A percentile compares a stretch with the other conserved stretches of the same genome.
phyloP scores from a whole-genome alignment of 2,888 invertebrate genomes.

The Sipha maydis region DNA sequence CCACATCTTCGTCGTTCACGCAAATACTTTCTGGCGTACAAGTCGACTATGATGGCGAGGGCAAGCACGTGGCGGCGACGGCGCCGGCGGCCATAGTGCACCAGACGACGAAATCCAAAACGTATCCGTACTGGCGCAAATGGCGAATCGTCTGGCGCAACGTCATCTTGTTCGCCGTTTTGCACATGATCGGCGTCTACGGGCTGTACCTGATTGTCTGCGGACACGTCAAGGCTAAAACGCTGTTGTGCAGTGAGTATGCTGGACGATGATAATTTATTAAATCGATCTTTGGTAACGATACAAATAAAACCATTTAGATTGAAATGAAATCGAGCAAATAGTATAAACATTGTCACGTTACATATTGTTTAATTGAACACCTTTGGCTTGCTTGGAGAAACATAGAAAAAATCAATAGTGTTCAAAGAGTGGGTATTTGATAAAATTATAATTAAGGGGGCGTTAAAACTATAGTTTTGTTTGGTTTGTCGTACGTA shows the following conservation, averaged over 20 bases:
- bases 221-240: not conserved
- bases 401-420: no score
- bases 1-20: slow-evolving; percentile 42
- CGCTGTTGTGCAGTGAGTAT: slow-evolving; percentile 34
- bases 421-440: no score
- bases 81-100: not conserved
- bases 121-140: slow-evolving; percentile 64
- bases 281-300: no score
- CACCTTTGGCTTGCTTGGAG: no score
- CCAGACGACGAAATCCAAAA: not conserved
- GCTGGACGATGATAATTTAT: no score
- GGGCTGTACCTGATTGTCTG: slow-evolving; percentile 66
- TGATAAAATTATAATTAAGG: no score
- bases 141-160: slow-evolving; percentile 85
- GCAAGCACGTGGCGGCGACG: not conserved
- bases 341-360: no score
- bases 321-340: no score
- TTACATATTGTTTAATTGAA: no score
- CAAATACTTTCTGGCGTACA: slow-evolving; percentile 50
- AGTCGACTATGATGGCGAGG: slow-evolving; percentile 15
- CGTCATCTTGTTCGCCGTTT: slow-evolving; percentile 77
- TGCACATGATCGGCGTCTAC: slow-evolving; percentile 76
- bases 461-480: no score
- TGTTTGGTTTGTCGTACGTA: no score
- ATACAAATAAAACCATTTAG: no score